These are phyloP conservation scores for Propsilocerus akamusi DNA, from an alignment of 1,140 invertebrate genomes.

Conservation along the genomic window DNA sequence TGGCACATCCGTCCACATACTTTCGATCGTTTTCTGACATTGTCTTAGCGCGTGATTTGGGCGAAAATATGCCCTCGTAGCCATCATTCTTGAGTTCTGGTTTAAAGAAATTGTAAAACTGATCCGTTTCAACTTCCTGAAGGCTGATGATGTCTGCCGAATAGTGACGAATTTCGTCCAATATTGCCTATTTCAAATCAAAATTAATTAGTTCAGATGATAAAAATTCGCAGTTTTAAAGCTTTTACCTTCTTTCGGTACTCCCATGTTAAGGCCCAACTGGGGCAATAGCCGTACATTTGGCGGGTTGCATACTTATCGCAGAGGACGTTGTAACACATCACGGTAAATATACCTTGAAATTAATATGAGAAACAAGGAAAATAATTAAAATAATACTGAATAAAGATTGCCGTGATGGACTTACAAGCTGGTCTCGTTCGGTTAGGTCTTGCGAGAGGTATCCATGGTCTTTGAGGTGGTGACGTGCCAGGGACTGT, in stretches of 20 bases:
- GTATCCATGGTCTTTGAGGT: constrained; percentile 85
- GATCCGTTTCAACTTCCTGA: constrained; percentile 97
- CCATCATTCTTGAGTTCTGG: constrained; percentile 85
- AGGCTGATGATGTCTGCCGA: constrained; percentile 96
- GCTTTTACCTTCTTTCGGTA: constrained; percentile 71
- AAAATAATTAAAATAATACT: not conserved
- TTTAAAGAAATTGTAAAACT: constrained; percentile 93
- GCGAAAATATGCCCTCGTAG: constrained; percentile 97
- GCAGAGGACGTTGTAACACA: constrained; percentile 99
- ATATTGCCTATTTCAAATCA: constrained; percentile 38
- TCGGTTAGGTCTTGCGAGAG: constrained; percentile 66
- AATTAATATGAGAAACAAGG: constrained; percentile 10
- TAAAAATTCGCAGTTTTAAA: not conserved
- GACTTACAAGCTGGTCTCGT: constrained; percentile 73
- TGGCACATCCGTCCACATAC: constrained; percentile 97
- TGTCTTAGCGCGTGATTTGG: constrained; percentile 95
- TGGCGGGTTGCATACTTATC: constrained; percentile 96
- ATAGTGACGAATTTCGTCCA: constrained; percentile 91
- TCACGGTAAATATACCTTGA: constrained; percentile 90
- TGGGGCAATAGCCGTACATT: constrained; percentile 95
- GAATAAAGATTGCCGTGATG: constrained; percentile 3
- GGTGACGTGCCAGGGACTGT: constrained; percentile 75
- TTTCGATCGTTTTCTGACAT: constrained; percentile 94
- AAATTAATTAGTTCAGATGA: too few species aligned
- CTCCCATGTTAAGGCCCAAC: constrained; percentile 95